Percentiles rank a stretch among this genome's conserved stretches.
Conservation (phyloP, 2,113 vertebrate species). For the Labeo rohita region DNA sequence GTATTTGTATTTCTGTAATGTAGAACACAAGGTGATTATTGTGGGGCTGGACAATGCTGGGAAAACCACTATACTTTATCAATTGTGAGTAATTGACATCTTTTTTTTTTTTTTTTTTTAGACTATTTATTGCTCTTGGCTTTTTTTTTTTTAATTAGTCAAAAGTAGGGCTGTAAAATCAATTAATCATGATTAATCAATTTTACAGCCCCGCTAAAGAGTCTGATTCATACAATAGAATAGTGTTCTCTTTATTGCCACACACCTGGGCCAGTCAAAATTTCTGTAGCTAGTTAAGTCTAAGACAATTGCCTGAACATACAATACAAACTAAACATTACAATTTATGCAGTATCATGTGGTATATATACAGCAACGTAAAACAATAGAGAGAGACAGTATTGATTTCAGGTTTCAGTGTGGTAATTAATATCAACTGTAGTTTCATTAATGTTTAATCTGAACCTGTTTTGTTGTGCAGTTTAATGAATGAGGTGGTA, state of each 20-base stretch:
- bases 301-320: not conserved
- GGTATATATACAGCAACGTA: not conserved
- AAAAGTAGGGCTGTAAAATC: too few relatives aligned
- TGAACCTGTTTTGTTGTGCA: conserved; percentile 58
- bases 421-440: not conserved
- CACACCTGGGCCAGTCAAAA: not conserved
- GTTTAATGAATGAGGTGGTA: conserved; percentile 99
- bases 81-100: conserved; percentile 87
- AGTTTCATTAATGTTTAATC: not conserved
- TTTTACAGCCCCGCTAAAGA: too few relatives aligned
- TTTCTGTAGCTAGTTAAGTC: not conserved
- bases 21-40: conserved; percentile 99
- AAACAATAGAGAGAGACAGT: not conserved
- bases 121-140: not conserved
- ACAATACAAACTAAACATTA: not conserved
- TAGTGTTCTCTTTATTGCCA: not conserved
- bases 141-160: not conserved
- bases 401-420: not conserved
- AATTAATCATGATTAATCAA: too few relatives aligned
- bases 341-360: not conserved
- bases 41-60: conserved; percentile 98
- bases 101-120: not conserved
- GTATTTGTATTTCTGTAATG: conserved; percentile 57
- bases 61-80: conserved; percentile 98
- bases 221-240: not conserved